Evolutionary conservation across 1,140 invertebrate species (phyloP).

Genomic region (Saccostrea echinata): DNA sequence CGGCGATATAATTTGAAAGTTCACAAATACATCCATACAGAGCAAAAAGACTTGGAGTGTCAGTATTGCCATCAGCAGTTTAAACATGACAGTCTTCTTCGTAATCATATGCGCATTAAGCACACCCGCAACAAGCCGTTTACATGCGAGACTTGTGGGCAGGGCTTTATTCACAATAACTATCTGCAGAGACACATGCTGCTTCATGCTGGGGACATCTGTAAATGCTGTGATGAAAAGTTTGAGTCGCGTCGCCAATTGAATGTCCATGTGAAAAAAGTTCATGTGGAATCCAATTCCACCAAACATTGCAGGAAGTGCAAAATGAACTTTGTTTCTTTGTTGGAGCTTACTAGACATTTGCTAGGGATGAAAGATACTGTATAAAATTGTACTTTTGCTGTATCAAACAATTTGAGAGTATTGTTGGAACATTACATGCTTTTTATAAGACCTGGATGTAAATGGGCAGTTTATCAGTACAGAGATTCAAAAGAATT

Average conservation of each 20-base stretch:
- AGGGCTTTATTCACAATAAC: constrained; percentile 28
- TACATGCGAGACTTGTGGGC: neutral
- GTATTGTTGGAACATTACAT: too few species aligned
- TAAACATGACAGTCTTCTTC: neutral
- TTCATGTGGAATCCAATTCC: neutral
- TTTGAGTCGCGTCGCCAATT: neutral
- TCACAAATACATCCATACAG: neutral
- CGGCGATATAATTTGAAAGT: constrained; percentile 11
- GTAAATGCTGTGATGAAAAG: neutral
- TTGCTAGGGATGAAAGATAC: neutral
- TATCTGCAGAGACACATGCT: neutral
- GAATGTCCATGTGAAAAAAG: neutral
- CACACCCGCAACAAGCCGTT: neutral
- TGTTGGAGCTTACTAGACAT: neutral
- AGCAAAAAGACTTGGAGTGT: constrained; percentile 6
- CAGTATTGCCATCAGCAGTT: neutral
- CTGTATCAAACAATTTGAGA: too few species aligned
- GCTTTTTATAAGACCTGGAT: too few species aligned
- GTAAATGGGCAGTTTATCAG: too few species aligned
- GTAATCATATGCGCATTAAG: constrained; percentile 19
- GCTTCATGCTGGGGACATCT: neutral
- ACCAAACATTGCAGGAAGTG: neutral
- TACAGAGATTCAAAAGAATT: too few species aligned
- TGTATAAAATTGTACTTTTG: too few species aligned
- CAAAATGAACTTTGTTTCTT: neutral